Conservation (phyloP, 2,113 vertebrate genomes). For the Camelus bactrianus region DNA sequence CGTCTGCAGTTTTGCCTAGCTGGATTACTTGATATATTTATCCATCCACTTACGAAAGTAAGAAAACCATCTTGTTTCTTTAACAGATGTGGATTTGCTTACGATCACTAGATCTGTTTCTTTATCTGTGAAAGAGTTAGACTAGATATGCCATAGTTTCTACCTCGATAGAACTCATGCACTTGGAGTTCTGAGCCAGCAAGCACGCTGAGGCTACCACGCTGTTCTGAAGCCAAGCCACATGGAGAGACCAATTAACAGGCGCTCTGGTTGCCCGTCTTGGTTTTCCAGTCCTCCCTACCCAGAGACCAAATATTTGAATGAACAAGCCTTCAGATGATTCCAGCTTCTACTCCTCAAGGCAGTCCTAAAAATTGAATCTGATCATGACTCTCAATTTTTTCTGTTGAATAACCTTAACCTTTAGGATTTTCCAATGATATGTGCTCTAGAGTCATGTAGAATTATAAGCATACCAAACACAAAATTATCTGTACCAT, state of each 20-base stretch:
- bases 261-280: no score
- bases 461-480: background rate
- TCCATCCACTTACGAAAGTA: background rate
- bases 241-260: background rate
- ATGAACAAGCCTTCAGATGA: background rate
- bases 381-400: background rate
- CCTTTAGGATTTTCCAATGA: background rate
- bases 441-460: background rate
- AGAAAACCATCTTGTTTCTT: background rate
- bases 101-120: background rate
- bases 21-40: background rate
- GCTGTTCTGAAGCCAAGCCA: background rate
- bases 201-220: background rate
- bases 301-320: background rate
- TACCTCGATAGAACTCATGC: background rate
- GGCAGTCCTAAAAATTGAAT: background rate
- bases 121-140: background rate
- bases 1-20: background rate
- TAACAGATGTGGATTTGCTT: background rate
- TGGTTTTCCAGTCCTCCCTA: background rate
- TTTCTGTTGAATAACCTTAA: background rate
- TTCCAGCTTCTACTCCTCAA: background rate
- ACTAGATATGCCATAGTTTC: background rate
- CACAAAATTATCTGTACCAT: background rate
- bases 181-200: background rate